phyloP scores from a whole-genome alignment of 2,113 vertebrate genomes.

The Poicephalus meyeri region DNA sequence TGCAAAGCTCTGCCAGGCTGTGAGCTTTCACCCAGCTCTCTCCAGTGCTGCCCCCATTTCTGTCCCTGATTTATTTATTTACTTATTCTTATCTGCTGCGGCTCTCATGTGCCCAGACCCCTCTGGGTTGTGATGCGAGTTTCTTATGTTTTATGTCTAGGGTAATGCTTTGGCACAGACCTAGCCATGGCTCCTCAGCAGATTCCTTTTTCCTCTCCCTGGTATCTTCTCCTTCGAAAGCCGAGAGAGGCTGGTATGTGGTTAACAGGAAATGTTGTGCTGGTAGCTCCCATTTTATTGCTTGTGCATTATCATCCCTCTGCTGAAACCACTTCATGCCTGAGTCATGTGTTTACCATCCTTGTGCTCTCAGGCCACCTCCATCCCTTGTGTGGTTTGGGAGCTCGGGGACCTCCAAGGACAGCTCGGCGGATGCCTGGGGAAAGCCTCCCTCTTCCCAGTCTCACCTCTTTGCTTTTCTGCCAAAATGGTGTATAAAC shows the following conservation, averaged over 20 bases:
- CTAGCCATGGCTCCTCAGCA: not conserved
- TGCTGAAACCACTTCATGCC: not conserved
- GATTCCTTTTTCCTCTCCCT: not conserved
- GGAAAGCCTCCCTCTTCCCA: not conserved
- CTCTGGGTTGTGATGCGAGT: not conserved
- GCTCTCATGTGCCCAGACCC: not conserved
- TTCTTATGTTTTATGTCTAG: not conserved
- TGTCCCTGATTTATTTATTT: not conserved
- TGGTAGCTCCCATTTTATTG: not conserved
- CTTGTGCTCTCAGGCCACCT: not conserved
- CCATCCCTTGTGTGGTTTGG: not conserved
- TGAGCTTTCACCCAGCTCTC: not conserved
- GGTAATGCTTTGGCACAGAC: not conserved
- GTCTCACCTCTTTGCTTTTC: not conserved
- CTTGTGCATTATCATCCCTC: not conserved
- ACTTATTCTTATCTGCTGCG: not conserved
- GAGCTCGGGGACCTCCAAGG: not conserved
- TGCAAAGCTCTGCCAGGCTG: not conserved
- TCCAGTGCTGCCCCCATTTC: fast-evolving
- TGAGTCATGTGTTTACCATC: not conserved
- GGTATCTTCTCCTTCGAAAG: not conserved
- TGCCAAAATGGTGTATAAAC: not conserved
- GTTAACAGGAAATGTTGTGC: not conserved
- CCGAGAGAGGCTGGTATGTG: not conserved
- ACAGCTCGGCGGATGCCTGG: not conserved